Conservation (phyloP, 2,888 invertebrate genomes). For the Calliphora vomitoria region DNA sequence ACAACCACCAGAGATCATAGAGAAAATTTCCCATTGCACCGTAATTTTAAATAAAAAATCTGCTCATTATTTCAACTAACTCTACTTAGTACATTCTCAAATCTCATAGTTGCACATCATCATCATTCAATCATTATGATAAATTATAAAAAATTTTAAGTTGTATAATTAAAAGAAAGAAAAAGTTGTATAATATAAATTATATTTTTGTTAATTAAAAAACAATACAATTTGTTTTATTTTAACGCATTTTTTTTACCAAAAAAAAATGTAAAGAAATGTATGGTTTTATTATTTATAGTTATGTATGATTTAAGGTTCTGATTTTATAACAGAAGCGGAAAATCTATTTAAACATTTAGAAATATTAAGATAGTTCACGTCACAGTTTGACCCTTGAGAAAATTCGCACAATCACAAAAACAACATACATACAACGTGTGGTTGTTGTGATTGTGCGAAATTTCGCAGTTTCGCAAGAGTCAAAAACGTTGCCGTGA, state of each 20-base stretch:
- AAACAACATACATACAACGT: no score
- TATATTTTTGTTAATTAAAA: constrained; percentile 43
- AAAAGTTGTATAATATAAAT: constrained; percentile 41
- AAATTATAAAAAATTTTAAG: constrained; percentile 35
- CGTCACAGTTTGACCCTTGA: no score
- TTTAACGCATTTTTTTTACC: neutral
- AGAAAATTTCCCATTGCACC: constrained; percentile 63
- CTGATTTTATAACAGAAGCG: no score
- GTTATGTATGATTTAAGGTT: neutral
- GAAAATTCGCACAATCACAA: no score
- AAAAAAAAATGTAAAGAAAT: neutral
- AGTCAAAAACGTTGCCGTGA: no score
- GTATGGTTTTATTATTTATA: neutral
- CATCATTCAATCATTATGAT: constrained; percentile 37
- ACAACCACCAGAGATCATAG: constrained; percentile 57
- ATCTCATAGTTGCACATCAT: constrained; percentile 57
- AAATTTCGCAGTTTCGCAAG: no score
- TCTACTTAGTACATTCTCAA: constrained; percentile 12
- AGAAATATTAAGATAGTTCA: no score
- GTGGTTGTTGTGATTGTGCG: no score
- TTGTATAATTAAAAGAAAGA: constrained; percentile 29
- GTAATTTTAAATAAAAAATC: constrained; percentile 50
- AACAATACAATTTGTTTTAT: constrained; percentile 50
- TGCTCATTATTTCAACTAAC: constrained; percentile 42
- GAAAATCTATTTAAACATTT: no score